Percentiles rank a stretch among this genome's conserved stretches.
Conservation (phyloP, 37 sponge, comb jelly and placozoan genomes). For the Beroe forskalii region DNA sequence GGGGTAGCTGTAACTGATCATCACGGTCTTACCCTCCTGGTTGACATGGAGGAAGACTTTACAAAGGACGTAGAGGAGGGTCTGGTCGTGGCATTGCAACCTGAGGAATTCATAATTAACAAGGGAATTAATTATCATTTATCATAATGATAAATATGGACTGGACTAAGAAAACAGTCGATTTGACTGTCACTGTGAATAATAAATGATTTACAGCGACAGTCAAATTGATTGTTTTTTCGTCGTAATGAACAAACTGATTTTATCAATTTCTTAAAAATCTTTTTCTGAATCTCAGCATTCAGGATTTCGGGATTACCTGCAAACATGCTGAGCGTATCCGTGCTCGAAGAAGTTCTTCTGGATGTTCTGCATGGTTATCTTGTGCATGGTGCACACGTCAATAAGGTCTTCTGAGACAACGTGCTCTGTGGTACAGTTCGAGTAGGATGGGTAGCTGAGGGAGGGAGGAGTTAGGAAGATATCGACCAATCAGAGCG, state of each 20-base stretch:
- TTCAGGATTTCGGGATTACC: too few relatives aligned
- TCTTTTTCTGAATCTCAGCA: too few relatives aligned
- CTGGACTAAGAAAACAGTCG: too few relatives aligned
- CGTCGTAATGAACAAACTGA: too few relatives aligned
- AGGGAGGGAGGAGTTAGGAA: neutral
- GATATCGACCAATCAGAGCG: too few relatives aligned
- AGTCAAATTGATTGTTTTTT: too few relatives aligned
- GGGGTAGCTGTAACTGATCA: slow-evolving; percentile 37
- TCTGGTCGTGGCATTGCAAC: neutral
- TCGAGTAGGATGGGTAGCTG: neutral
- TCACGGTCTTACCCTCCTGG: slow-evolving; percentile 10
- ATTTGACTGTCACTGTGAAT: too few relatives aligned
- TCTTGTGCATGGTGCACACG: neutral
- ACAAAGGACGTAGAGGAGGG: slow-evolving; percentile 2
- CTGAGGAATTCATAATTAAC: too few relatives aligned
- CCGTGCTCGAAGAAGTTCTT: slow-evolving; percentile 18
- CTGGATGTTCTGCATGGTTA: neutral
- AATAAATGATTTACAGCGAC: too few relatives aligned
- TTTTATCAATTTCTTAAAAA: too few relatives aligned
- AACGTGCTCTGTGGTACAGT: slow-evolving; percentile 49
- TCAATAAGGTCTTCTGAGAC: slow-evolving; percentile 10
- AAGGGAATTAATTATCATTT: too few relatives aligned
- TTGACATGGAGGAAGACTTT: slow-evolving; percentile 37
- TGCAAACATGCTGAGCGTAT: slow-evolving; percentile 13
- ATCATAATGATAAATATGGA: too few relatives aligned